Percentiles rank a stretch among this genome's conserved stretches.
phyloP scores from a whole-genome alignment of 2,113 vertebrate genomes.

The Pionites leucogaster region DNA sequence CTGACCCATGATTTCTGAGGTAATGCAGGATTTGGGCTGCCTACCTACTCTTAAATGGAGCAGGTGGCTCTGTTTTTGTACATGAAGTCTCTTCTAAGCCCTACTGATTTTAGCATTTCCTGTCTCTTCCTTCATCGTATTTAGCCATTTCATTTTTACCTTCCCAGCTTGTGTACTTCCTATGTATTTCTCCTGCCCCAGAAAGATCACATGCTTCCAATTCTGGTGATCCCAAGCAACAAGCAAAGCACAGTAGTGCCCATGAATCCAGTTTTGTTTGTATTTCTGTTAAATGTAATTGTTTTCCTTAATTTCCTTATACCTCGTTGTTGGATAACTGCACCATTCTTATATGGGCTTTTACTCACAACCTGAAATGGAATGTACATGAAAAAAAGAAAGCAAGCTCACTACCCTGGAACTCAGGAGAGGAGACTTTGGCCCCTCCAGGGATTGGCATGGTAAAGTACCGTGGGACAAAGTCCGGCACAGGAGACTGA shows the following conservation, averaged over 20 bases:
- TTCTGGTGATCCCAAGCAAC: neutral
- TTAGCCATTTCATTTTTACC: neutral
- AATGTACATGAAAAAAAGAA: conserved; percentile 6
- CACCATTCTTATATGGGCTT: neutral
- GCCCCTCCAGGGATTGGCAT: neutral
- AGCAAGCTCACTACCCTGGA: neutral
- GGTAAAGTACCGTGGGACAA: neutral
- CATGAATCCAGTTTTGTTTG: neutral
- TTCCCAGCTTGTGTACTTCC: neutral
- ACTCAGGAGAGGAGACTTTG: neutral
- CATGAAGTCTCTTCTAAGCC: neutral
- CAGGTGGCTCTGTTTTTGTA: neutral
- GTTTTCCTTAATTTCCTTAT: neutral
- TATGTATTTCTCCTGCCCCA: neutral
- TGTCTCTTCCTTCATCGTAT: neutral
- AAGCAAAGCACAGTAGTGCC: neutral
- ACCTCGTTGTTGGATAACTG: neutral
- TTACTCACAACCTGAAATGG: neutral
- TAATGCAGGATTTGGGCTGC: neutral
- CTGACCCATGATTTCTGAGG: neutral
- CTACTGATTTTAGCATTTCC: neutral
- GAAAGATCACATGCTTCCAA: neutral
- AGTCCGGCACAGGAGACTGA: neutral
- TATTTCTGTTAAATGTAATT: neutral
- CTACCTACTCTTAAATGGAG: neutral